Base-by-base conservation (phyloP, 2,113 vertebrate species). In the Channa maculata region DNA sequence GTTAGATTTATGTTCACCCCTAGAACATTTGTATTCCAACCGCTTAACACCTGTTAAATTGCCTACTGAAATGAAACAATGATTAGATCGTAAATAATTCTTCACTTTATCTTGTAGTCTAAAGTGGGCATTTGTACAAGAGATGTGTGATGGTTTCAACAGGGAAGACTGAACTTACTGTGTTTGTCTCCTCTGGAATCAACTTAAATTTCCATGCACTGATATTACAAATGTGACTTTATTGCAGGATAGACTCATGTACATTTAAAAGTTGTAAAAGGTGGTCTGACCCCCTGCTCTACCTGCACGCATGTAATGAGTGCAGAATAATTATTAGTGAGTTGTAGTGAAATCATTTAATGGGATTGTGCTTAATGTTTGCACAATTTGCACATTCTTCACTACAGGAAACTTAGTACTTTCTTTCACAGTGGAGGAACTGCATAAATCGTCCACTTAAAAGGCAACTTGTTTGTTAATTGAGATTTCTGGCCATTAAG, bases 331-430 rank as follows among this genome's bases (percentile, higher is more conserved):
- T 75, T 65, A 43, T 7, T 46, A 15, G 13, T 44, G 0, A 46
- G 48, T 54, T 67, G 58, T 69, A 65, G 67, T 85, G 57, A 83
- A 65, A 74, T 77, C 51, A 72, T 68, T 68, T 72, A 52, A 74
- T 37, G 82, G n/a, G 79, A 78, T 87, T 92, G 90, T 85, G 86
- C 87, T 80, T 65, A 44, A 61, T 13, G 0, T 71, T 48, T 69
- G 85, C 79, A 82, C 76, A 83, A 71, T 80, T 87, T 84, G 77
- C 90, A 90, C 58, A 53, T 77, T 71, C 71, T 81, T 82, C 66
- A 75, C 82, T 62, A 64, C 62, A 75, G 65, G 24, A 69, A 80
- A 72, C 84, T 80, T 81, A 64, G 62, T 39, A 15, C 44, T 50
- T 78, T 68, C 24, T 79, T 38, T 74, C 64, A 76, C 50, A 36